Conservation (phyloP, 1,140 invertebrate species). For the Pseudoatta argentina region DNA sequence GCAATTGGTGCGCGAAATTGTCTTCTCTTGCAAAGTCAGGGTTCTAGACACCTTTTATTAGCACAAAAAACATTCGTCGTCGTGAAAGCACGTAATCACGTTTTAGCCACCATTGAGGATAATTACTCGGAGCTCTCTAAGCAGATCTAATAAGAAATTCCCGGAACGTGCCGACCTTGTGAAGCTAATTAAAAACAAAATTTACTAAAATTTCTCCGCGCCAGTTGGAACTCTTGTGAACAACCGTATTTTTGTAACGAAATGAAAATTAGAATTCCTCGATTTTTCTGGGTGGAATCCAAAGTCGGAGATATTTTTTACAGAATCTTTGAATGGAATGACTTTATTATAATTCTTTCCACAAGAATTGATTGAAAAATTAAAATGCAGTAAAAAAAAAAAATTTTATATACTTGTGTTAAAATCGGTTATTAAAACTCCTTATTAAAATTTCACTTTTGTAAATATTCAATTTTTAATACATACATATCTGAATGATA, state of each 20-base stretch:
- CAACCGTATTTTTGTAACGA: neutral
- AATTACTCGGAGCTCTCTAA: constrained; percentile 50
- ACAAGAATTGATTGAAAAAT: neutral
- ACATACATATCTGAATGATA: too few species aligned
- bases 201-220: constrained; percentile 34
- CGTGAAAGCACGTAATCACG: constrained; percentile 42
- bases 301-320: neutral
- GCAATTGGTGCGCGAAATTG: constrained; percentile 32
- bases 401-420: too few species aligned
- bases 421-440: neutral
- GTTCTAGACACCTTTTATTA: constrained; percentile 32
- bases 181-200: constrained; percentile 61
- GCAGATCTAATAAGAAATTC: constrained; percentile 60
- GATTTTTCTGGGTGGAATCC: neutral
- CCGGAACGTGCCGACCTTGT: neutral
- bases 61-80: constrained; percentile 45
- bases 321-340: neutral
- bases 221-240: neutral
- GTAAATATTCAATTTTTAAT: too few species aligned
- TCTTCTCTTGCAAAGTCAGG: constrained; percentile 19
- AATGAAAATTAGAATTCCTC: constrained; percentile 26
- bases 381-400: neutral
- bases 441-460: too few species aligned
- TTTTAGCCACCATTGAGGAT: constrained; percentile 44
- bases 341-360: neutral